A percentile compares a stretch with the other conserved stretches of the same genome.
Conservation (phyloP, 2,797 vertebrate species). For the Rhynchotus rufescens region DNA sequence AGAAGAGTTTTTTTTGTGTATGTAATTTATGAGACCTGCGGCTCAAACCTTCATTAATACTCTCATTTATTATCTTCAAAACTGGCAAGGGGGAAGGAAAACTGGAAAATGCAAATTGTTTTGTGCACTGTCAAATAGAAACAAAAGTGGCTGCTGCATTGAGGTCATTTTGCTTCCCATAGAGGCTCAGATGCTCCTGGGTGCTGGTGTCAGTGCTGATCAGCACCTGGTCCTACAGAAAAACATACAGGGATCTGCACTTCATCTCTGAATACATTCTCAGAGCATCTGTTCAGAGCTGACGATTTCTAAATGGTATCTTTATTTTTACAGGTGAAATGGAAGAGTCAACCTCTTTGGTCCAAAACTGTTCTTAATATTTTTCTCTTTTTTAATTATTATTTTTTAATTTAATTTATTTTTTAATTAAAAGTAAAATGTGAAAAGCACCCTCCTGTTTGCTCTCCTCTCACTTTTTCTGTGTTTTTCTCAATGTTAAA, state of each 20-base stretch:
- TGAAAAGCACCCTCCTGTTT: background rate
- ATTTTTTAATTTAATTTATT: background rate
- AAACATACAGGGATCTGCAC: background rate
- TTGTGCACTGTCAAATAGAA: background rate
- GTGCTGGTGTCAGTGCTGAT: background rate
- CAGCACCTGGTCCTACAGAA: background rate
- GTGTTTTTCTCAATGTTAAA: background rate
- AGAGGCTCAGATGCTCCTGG: background rate
- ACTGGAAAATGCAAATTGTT: background rate
- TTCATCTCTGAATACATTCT: background rate
- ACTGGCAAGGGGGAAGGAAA: background rate
- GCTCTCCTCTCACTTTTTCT: background rate
- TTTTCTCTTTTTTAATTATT: background rate
- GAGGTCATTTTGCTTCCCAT: background rate
- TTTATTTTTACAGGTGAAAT: background rate
- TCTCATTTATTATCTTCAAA: background rate
- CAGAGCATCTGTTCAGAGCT: background rate
- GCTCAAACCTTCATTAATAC: background rate
- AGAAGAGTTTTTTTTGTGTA: background rate
- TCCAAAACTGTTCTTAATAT: background rate
- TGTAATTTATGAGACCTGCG: background rate
- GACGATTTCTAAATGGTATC: background rate
- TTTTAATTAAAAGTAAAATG: background rate
- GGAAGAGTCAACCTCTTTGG: background rate
- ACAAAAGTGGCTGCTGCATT: fast-evolving